Conservation (phyloP, 2,113 vertebrate genomes). For the Chaetodon trifascialis region DNA sequence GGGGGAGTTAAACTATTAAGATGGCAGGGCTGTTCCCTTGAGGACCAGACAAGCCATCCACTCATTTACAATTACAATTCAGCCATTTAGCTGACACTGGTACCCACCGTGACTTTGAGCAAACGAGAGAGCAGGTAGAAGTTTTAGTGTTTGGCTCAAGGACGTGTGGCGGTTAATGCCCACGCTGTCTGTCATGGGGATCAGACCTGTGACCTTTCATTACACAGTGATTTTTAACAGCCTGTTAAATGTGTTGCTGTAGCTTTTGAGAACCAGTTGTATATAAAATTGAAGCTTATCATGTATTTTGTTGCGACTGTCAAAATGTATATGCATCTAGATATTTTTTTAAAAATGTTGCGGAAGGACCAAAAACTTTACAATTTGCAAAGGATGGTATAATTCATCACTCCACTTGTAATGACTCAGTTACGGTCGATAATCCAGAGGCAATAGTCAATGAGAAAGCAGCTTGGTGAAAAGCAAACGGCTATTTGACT, state of each 20-base stretch:
- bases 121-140: slow-evolving; percentile 22
- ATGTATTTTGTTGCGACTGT: slow-evolving; percentile 36
- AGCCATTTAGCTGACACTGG: slow-evolving; percentile 19
- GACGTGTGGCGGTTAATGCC: slow-evolving; percentile 29
- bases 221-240: slow-evolving; percentile 23
- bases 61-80: slow-evolving; percentile 48
- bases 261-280: slow-evolving; percentile 21
- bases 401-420: slow-evolving; percentile 45
- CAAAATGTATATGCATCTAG: not conserved
- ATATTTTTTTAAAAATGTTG: not conserved
- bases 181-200: not conserved
- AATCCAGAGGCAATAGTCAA: slow-evolving; percentile 59
- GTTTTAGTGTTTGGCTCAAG: slow-evolving; percentile 44
- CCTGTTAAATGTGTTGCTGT: slow-evolving; percentile 32
- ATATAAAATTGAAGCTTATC: slow-evolving; percentile 12
- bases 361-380: slow-evolving; percentile 27
- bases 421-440: slow-evolving; percentile 42
- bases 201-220: slow-evolving; percentile 42
- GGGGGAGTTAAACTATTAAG: slow-evolving; percentile 37
- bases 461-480: slow-evolving; percentile 42
- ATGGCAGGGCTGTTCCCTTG: slow-evolving; percentile 17
- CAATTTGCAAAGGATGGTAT: slow-evolving; percentile 28
- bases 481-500: slow-evolving; percentile 33
- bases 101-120: slow-evolving; percentile 31
- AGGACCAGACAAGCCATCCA: slow-evolving; percentile 23